Base-by-base conservation (phyloP, 2,797 vertebrate genomes). In the Mus caroli region DNA sequence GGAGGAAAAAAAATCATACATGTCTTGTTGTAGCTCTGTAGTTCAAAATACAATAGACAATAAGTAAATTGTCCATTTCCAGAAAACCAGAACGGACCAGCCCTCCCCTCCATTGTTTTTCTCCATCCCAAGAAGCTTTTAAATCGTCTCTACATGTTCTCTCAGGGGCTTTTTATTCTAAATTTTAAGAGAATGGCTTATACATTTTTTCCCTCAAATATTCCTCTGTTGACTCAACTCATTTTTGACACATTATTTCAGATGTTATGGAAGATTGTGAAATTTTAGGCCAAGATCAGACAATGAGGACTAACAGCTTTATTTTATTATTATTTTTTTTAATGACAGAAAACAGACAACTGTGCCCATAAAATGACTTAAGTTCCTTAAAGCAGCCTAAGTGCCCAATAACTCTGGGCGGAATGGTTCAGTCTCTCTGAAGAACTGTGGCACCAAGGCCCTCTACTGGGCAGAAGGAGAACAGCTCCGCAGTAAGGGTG, bases 391-490 rank as follows among this genome's bases (percentile, higher is more conserved):
- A 80, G 58, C 82, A 94, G 50, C 31, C 37, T 76, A 92, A 87
- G 92, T 73, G 84, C 84, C 94, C 87, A 96, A 83, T 78, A 73
- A 85, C 56, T 86, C 54, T 83, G 75, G 73, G n/a, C 75, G 15
- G 56, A 85, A 56, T 26, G 31, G 76, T 77, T n/a, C 40, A 62
- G n/a, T 80, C 62, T 84, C 3, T 5, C 56, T 0, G 80, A 97
- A 98, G 77, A 98, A 97, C 98, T 99, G 94, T 98, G 98, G 98
- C 97, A 97, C 98, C 96, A 98, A 97, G 98, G 98, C 99, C 99
- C 99, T 99, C 99, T 99, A 97, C 99, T 99, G 99, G 98, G 93
- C 97, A 97, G 97, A 98, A 85, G 67, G 90, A 7, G 98, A 96
- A 91, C 24, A 97, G 95, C 97, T 77, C 56, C 88, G 10, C 34